Evolutionary conservation across 2,888 invertebrate species (phyloP).

Genomic region (Pseudanteris insignis): DNA sequence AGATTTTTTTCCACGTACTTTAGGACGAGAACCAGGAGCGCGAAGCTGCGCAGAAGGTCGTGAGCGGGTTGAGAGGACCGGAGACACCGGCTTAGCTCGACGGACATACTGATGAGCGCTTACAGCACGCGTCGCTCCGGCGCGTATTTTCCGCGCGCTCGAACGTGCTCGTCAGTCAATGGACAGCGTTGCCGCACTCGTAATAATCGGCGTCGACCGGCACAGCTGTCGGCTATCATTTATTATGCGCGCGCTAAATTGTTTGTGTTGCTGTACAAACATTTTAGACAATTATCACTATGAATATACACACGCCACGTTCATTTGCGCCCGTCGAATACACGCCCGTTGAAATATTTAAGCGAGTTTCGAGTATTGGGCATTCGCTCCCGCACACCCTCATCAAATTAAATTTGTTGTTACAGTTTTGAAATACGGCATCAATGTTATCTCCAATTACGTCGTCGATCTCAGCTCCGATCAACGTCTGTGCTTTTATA

Average conservation of each 20-base stretch:
- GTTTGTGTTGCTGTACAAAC: constrained; percentile 32
- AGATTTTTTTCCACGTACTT: constrained; percentile 21
- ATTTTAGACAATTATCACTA: constrained; percentile 24
- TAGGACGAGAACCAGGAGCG: constrained; percentile 17
- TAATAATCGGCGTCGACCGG: constrained; percentile 22
- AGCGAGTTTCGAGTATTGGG: background rate
- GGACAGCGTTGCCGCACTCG: constrained; percentile 26
- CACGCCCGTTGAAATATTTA: constrained; percentile 13
- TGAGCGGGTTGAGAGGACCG: constrained; percentile 11
- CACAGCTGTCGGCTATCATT: constrained; percentile 30
- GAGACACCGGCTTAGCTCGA: constrained; percentile 8
- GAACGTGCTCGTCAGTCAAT: constrained; percentile 36
- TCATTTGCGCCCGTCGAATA: background rate
- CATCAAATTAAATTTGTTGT: too few relatives aligned
- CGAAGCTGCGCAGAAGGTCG: constrained; percentile 18
- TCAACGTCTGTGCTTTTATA: too few relatives aligned
- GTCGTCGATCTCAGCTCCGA: too few relatives aligned
- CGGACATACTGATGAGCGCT: constrained; percentile 34
- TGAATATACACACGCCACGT: constrained; percentile 7
- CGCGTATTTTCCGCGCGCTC: constrained; percentile 17
- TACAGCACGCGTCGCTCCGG: constrained; percentile 29
- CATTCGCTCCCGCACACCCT: too few relatives aligned
- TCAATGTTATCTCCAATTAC: too few relatives aligned
- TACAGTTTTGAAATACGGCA: too few relatives aligned
- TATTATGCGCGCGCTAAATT: constrained; percentile 23